These are phyloP conservation scores for Regulus satrapa DNA, from an alignment of 2,113 vertebrate species.

Conservation along the genomic window DNA sequence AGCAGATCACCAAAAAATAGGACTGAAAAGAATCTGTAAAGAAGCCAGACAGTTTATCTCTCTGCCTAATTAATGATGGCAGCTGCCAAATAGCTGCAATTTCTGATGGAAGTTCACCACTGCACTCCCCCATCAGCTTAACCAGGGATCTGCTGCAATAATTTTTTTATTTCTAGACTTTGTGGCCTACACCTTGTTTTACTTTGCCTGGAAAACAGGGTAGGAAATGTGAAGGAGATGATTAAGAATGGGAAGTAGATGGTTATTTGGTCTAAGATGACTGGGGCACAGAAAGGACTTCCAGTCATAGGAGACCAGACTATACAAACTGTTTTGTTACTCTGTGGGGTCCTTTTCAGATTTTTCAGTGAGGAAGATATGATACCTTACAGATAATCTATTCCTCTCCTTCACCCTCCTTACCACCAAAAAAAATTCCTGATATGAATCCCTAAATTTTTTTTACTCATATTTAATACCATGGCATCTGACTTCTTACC, in stretches of 20 bases:
- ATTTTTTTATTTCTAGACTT: neutral
- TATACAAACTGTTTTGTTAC: neutral
- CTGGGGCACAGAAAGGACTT: neutral
- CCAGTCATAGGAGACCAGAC: neutral
- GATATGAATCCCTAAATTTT: neutral
- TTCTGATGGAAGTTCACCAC: neutral
- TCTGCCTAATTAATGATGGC: neutral
- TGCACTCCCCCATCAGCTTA: rapidly evolving
- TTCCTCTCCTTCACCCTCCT: neutral
- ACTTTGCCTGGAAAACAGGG: neutral
- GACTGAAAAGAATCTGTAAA: neutral
- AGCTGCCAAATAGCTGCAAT: neutral
- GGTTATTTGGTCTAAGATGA: neutral
- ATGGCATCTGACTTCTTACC: neutral
- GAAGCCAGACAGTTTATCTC: neutral
- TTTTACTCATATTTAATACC: neutral
- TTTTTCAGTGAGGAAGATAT: neutral
- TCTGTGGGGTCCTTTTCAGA: neutral
- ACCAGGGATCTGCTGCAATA: neutral
- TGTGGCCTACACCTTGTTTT: neutral
- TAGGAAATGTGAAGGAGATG: neutral
- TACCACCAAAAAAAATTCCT: neutral
- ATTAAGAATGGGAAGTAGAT: neutral
- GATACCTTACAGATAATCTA: neutral
- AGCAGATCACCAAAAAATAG: neutral